Base-by-base conservation (phyloP, 2,113 vertebrate species). In the Melanerpes aurifrons region DNA sequence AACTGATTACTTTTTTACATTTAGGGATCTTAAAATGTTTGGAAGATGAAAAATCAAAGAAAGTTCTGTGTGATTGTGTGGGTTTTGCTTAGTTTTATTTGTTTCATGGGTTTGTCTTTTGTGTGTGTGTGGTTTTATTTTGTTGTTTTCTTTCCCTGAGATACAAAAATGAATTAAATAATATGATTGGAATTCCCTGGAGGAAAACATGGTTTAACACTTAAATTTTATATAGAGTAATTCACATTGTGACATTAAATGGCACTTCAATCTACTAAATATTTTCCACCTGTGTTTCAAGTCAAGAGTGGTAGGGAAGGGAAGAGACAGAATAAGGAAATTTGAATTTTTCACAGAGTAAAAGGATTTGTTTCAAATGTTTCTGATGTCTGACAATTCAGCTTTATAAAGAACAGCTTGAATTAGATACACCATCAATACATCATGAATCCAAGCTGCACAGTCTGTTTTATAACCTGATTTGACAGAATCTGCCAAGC, bases 51-150 rank as follows among this genome's bases (percentile, higher is more conserved):
- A 91, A 91, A 73, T 19, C 2, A n/a, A 67, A 12, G 12, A 45
- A 54, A 8, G 3, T 62, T 92, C 58, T 32, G 4, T 57, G 7
- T 20, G 4, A 6, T 50, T 48, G 47, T 45, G 43, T 15, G 0
- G 0, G 68, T 56, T 56, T 48, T 9, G 1, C 8, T n/a, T 59
- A 21, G 2, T 0, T 47, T 43, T 31, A 45, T 68, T 5, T 24
- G 53, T 56, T 29, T 26, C 15, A 28, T 15, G 15, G 56, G 7
- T 8, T 57, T 57, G 13, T 9, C 14, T 4, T 24, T 56, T 56
- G 24, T 56, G 26, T 56, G 25, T 13, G 12, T 56, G 53, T 54
- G 13, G 35, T 54, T 56, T 14, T 11, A 11, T 50, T 50, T 50
- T 50, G 48, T 50, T 50, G 48, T 22, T 61, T n/a, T 70, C 61